Conservation (phyloP, 2,888 invertebrate genomes). For the Mamestra brassicae region DNA sequence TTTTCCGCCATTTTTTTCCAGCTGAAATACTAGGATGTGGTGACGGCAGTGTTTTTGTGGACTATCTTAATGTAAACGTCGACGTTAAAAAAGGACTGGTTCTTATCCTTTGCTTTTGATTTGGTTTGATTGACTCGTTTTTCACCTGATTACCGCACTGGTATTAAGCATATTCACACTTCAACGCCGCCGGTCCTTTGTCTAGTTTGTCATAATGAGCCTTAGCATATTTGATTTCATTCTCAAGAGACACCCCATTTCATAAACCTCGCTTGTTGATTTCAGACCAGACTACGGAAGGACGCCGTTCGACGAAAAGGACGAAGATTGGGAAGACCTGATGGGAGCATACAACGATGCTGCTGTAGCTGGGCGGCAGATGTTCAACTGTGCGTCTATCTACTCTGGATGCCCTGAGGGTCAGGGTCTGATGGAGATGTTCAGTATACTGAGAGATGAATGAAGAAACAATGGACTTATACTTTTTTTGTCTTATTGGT, state of each 20-base stretch:
- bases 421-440: conserved; percentile 92
- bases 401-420: conserved; percentile 92
- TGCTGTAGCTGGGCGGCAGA: conserved; percentile 91
- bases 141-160: neutral
- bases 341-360: conserved; percentile 91
- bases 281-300: conserved; percentile 91
- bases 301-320: conserved; percentile 86
- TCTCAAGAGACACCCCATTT: neutral
- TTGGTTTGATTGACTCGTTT: neutral
- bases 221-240: neutral
- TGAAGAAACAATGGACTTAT: conserved; percentile 45
- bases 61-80: no score
- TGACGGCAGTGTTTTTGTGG: no score
- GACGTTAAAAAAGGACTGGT: no score
- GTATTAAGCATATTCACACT: neutral
- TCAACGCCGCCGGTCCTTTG: neutral
- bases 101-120: no score
- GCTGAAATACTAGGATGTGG: no score
- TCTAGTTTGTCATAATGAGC: neutral
- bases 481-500: neutral
- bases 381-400: conserved; percentile 92
- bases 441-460: conserved; percentile 82
- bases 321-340: conserved; percentile 74
- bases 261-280: conserved; percentile 50
- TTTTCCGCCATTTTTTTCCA: no score